phyloP scores from a whole-genome alignment of 2,888 invertebrate genomes.

The Philaethria dido region DNA sequence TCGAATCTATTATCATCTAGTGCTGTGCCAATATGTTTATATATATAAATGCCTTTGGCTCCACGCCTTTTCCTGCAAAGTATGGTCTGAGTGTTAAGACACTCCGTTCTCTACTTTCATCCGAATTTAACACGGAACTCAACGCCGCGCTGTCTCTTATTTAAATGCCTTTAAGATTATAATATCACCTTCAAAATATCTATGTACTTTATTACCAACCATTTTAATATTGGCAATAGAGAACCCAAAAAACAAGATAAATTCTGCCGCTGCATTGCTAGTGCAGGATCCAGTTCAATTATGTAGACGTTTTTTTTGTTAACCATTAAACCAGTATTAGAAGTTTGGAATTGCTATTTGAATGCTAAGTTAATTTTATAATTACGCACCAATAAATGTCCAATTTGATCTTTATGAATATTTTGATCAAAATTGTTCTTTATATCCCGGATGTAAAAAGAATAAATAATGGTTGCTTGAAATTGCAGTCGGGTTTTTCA shows the following conservation, averaged over 20 bases:
- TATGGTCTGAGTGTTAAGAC: too few species aligned
- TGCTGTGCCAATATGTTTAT: too few species aligned
- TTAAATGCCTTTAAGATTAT: neutral
- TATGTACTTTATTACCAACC: neutral
- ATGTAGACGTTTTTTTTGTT: slow-evolving; percentile 38
- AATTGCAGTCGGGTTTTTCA: neutral
- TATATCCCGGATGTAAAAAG: slow-evolving; percentile 18
- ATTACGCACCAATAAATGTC: slow-evolving; percentile 39
- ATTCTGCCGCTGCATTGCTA: slow-evolving; percentile 33
- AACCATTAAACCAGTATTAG: slow-evolving; percentile 34
- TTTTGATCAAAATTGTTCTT: slow-evolving; percentile 6
- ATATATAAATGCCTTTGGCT: too few species aligned
- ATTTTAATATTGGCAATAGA: neutral
- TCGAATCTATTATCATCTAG: too few species aligned
- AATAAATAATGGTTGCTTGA: neutral
- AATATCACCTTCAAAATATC: neutral
- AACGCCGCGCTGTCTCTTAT: too few species aligned
- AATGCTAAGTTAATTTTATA: slow-evolving; percentile 39
- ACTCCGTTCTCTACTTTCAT: too few species aligned
- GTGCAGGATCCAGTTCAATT: slow-evolving; percentile 36
- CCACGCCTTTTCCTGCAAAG: too few species aligned
- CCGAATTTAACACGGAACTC: too few species aligned
- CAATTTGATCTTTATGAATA: slow-evolving; percentile 37
- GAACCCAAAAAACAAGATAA: slow-evolving; percentile 33
- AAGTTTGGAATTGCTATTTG: slow-evolving; percentile 28